Evolutionary conservation across 2,888 invertebrate species (phyloP).

Genomic region (Euphydryas editha): DNA sequence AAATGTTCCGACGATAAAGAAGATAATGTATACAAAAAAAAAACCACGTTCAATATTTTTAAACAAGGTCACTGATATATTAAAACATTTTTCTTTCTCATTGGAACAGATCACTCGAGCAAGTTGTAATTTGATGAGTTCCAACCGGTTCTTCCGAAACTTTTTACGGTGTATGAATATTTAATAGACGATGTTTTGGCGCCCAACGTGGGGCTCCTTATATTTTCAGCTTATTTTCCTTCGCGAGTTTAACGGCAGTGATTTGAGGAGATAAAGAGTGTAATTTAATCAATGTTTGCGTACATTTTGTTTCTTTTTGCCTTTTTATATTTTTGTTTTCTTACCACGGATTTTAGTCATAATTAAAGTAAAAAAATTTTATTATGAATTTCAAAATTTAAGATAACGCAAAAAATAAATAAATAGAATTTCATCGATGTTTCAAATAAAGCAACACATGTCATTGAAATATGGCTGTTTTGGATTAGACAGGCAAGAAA

Average conservation of each 20-base stretch:
- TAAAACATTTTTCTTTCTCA: constrained; percentile 39
- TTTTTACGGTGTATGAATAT: constrained; percentile 71
- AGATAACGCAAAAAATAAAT: too few relatives aligned
- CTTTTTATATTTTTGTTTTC: constrained; percentile 33
- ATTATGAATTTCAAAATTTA: not conserved
- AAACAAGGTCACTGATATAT: constrained; percentile 15
- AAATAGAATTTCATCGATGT: not conserved
- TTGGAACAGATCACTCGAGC: constrained; percentile 54
- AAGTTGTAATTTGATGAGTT: constrained; percentile 73
- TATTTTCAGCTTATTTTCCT: constrained; percentile 52
- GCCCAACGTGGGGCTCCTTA: constrained; percentile 59
- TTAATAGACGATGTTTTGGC: constrained; percentile 64
- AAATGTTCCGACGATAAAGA: too few relatives aligned
- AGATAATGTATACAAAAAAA: too few relatives aligned
- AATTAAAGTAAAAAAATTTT: constrained; percentile 3
- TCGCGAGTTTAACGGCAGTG: constrained; percentile 51
- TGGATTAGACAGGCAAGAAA: too few relatives aligned
- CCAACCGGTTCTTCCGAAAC: constrained; percentile 59
- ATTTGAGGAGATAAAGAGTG: constrained; percentile 55
- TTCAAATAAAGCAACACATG: not conserved
- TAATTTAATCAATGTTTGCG: constrained; percentile 54
- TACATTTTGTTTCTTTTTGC: constrained; percentile 39
- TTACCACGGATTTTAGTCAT: constrained; percentile 19
- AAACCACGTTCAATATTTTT: constrained; percentile 5
- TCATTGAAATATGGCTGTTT: too few relatives aligned